Evolutionary conservation across 2,888 invertebrate genomes (phyloP), one percentile per base, ranked within the genome.

Genomic region (Ischnura elegans): DNA sequence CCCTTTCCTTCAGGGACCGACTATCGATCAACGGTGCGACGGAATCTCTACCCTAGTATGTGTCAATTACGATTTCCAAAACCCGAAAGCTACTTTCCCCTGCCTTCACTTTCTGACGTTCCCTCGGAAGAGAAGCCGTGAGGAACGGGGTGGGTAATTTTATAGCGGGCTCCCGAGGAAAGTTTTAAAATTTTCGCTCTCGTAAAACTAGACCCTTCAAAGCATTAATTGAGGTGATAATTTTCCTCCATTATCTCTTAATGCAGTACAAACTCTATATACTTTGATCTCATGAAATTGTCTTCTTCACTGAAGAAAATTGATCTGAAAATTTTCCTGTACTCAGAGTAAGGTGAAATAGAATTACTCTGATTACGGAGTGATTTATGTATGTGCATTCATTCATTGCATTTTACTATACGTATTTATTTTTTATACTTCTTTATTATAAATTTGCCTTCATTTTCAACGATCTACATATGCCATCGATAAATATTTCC

Each of bases 21-120:
- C 29, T 76, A 76, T 76, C 76, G 76, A 76, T 76, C 66, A 76
- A 25, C 36, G 61, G 66, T 76, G 66, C 66, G 29, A 76, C 66
- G 66, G 25, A 76, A 29, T 76, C 36, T 76, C 76, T n/a, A n/a
- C n/a, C 29, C 76, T 13, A 2, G 29, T 36, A 36, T 36, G 16
- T 13, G 76, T 76, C 76, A 76, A 76, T 76, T 76, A 76, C 66
- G 5, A 76, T 36, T 76, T 76, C 29, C 76, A 8, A 51, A 51
- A 13, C 51, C 76, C 36, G 29, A 0, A 0, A 29, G 29, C 76
- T 36, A 36, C 76, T 76, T 36, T 76, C 76, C 76, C 29, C 6
- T 76, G 29, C 76, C 76, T 36, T 36, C 36, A 29, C 10, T 36
- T 36, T n/a, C 36, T 76, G 36, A 36, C 76, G 10, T 5, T 36